Percentiles rank a stretch among this genome's conserved stretches.
These are phyloP conservation scores for Trachelus tabidus DNA, from an alignment of 2,888 invertebrate species.

Conservation along the genomic window DNA sequence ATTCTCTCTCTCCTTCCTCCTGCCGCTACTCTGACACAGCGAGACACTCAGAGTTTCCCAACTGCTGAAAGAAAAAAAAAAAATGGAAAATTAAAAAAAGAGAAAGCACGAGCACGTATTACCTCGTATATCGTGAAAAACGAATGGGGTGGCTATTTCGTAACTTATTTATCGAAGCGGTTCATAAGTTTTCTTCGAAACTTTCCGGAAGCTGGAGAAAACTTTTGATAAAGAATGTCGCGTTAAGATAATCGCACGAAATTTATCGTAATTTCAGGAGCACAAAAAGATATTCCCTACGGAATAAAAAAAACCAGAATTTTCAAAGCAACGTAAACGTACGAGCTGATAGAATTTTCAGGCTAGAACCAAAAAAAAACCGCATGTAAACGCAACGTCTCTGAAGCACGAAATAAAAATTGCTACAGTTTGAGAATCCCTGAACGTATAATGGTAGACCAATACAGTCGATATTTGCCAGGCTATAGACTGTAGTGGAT, in stretches of 20 bases:
- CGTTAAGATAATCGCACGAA: background rate
- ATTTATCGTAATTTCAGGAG: background rate
- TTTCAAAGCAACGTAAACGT: background rate
- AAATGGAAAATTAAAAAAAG: background rate
- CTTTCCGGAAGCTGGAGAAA: background rate
- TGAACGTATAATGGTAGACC: background rate
- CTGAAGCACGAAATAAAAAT: background rate
- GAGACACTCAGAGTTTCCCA: conserved; percentile 3
- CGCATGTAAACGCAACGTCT: background rate
- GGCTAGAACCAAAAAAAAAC: background rate
- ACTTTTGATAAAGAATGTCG: background rate
- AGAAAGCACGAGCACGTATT: background rate
- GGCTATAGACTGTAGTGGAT: background rate
- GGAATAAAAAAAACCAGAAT: background rate
- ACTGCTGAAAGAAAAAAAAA: conserved; percentile 17
- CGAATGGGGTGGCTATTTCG: background rate
- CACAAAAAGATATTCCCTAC: background rate
- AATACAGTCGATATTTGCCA: conserved; percentile 6
- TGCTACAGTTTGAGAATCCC: background rate
- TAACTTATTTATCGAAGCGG: background rate
- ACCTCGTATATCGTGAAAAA: background rate
- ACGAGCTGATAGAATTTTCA: too few relatives aligned
- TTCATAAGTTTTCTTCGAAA: background rate
- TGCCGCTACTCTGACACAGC: background rate
- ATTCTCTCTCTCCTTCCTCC: background rate